phyloP scores from a whole-genome alignment of 2,113 vertebrate genomes.

The Plestiodon gilberti region DNA sequence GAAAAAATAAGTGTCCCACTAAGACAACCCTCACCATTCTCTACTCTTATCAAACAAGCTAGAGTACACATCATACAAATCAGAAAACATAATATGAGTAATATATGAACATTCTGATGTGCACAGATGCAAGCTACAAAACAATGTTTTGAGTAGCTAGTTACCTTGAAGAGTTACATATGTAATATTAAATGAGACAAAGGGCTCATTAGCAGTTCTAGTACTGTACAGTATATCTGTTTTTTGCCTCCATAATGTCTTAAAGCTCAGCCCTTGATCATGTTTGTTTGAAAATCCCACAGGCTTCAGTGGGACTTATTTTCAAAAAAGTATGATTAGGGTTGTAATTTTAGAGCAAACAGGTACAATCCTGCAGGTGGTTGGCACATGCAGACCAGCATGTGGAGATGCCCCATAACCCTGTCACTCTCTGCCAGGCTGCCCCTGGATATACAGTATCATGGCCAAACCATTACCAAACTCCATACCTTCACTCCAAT shows the following conservation, averaged over 20 bases:
- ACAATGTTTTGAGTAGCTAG: neutral
- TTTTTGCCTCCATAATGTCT: neutral
- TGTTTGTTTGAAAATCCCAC: neutral
- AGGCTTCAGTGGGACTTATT: neutral
- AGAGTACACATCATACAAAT: neutral
- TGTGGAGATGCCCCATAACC: neutral
- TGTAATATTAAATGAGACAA: neutral
- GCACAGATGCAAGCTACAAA: neutral
- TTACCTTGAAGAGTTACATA: neutral
- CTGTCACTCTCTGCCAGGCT: neutral
- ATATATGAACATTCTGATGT: neutral
- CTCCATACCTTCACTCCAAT: neutral
- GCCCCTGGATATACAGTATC: neutral
- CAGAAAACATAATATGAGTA: neutral
- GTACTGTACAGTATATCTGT: neutral
- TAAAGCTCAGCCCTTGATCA: neutral
- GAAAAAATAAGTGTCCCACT: neutral
- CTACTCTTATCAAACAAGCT: neutral
- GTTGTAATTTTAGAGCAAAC: neutral
- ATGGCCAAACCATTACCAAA: neutral
- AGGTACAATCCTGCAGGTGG: neutral
- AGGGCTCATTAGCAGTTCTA: neutral
- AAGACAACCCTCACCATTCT: constrained; percentile 8
- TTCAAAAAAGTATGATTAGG: neutral
- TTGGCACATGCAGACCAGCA: neutral